Conservation (phyloP, 2,797 vertebrate species). For the Acestrorhynchus altus region DNA sequence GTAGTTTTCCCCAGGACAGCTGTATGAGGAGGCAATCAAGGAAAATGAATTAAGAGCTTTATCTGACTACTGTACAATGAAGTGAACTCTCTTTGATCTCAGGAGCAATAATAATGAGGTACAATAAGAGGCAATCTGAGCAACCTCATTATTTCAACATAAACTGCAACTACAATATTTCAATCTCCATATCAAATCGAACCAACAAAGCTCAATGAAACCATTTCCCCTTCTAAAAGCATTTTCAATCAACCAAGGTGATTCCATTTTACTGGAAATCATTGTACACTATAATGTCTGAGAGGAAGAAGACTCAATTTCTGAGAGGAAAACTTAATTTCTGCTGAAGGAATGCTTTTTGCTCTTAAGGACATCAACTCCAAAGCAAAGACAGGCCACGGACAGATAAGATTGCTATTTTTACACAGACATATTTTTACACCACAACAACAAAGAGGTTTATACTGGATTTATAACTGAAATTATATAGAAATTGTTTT, state of each 20-base stretch:
- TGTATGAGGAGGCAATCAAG: conserved; percentile 14
- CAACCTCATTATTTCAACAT: conserved; percentile 38
- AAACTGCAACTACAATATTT: conserved; percentile 1
- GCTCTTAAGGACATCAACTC: no score
- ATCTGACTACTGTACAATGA: conserved; percentile 7
- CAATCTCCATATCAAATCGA: conserved; percentile 14
- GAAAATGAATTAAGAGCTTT: conserved; percentile 1
- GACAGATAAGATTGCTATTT: no score
- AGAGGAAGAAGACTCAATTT: no score
- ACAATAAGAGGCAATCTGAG: conserved; percentile 15
- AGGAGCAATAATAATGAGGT: neutral
- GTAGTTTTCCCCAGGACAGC: conserved; percentile 1
- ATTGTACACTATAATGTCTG: no score
- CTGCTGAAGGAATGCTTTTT: no score
- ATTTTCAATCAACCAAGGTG: conserved; percentile 1
- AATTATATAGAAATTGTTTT: no score
- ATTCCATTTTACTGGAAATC: neutral
- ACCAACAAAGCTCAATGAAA: conserved; percentile 6
- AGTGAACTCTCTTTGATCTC: conserved; percentile 15
- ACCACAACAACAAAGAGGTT: no score
- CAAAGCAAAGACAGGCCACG: no score
- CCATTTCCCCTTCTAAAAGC: neutral
- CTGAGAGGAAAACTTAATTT: no score
- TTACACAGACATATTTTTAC: no score
- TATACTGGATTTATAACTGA: no score